Evolutionary conservation across 2,888 invertebrate genomes (phyloP), one percentile per base, ranked within the genome.

Genomic region (Ochlodes sylvanus): DNA sequence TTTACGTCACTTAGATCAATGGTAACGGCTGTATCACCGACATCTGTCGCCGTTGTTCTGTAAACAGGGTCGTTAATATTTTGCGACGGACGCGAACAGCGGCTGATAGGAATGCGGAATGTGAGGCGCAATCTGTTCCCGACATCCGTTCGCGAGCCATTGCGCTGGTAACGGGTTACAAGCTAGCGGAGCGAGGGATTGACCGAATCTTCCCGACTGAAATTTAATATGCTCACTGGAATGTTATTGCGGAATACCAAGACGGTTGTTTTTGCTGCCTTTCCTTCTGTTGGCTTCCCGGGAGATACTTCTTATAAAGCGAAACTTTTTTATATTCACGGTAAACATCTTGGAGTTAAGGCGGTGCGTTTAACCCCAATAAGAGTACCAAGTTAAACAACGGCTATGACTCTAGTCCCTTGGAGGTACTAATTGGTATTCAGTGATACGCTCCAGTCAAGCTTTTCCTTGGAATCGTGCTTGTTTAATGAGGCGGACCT

Each of bases 181-280:
- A 50, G 19, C 10, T 19, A 50, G 9, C 44, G n/a, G 15, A 52
- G 52, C 52, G 52, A 15, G 21, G 50, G 52, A 52, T 52, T 52
- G 52, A 52, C 52, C 52, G 21, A 27, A 52, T 21, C 52, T 52
- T 21, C 50, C 14, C 10, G 21, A 27, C 52, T 52, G 52, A 21
- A 52, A 52, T 52, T 52, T 52, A 52, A 52, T 52, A 52, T 52
- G 21, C 52, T 52, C 27, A 27, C 52, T 27, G 52, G 52, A 52
- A 52, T 52, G 21, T 52, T 52, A 52, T 52, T 52, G 52, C 52
- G 52, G 52, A 52, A 52, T 52, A 52, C 21, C 52, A 52, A 14
- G 21, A 27, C 14, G 14, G 21, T 52, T 27, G 21, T 14, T 21
- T 52, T 52, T 21, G 7, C 27, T 15, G 19, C 2, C 4, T 15